Evolutionary conservation across 1,140 invertebrate species (phyloP), one percentile per base, ranked within the genome.

Genomic region (Drosophila navojoa): DNA sequence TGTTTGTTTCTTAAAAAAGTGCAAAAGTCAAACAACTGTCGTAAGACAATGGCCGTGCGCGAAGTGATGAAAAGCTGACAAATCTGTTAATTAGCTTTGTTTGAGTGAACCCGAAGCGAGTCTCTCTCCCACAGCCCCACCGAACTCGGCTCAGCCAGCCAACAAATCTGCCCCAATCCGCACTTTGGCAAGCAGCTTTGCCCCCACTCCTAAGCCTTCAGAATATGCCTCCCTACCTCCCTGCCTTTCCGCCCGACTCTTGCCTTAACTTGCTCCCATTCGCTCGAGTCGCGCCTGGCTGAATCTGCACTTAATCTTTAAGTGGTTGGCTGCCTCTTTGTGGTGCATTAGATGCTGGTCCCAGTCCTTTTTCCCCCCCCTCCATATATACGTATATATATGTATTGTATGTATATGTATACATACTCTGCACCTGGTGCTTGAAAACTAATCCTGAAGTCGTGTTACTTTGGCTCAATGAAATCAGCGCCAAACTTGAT

Each of bases 51-150:
- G 63, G 61, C 67, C 49, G 53, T 50, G 63, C 58, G 67, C 63
- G 71, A 76, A 89, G 82, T 86, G 82, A 86, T 89, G 82, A 86
- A 89, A 89, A 89, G 84, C 84, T 89, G 84, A 89, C 84, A 89
- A 89, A 89, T 89, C 84, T 89, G 84, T 90, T 89, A 89, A 89
- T 89, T 89, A 89, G 84, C 84, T 89, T 89, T 89, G 84, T 89
- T 84, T 90, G 84, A 84, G 71, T 78, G 77, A 89, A 72, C 80
- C 68, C 72, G 9, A 49, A 54, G 32, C n/a, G 40, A 38, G 47
- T n/a, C 25, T 11, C 11, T 13, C 35, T 38, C 10, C 40, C 50
- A 19, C 19, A 42, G 10, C 54, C 19, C 16, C 5, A 45, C 15
- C 42, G 15, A 0, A 16, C 5, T 32, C 32, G 2, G 42, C 13